A percentile compares a stretch with the other conserved stretches of the same genome.
Conservation (phyloP, 2,888 invertebrate species). For the Bruchidius siliquastri region DNA sequence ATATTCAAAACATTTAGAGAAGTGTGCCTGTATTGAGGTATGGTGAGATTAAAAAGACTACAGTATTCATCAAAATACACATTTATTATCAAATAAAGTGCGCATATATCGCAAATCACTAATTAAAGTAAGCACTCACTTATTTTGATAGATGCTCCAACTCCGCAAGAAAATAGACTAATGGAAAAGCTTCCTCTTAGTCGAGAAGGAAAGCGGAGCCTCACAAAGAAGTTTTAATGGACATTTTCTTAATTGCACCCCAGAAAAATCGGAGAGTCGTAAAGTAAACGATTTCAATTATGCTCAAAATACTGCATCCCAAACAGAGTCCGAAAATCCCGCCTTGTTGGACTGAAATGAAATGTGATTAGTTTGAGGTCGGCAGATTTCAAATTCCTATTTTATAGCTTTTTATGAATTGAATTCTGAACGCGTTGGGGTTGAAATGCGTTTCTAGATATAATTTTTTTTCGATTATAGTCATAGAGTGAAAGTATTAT, state of each 20-base stretch:
- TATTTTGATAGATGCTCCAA: not conserved
- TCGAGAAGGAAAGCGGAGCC: not conserved
- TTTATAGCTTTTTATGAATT: not conserved
- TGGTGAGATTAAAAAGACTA: not conserved
- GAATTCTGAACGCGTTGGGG: not conserved
- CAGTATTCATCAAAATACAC: not conserved
- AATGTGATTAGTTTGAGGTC: not conserved
- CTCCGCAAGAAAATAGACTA: not conserved
- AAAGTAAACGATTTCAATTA: slow-evolving; percentile 29
- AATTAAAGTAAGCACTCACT: not conserved
- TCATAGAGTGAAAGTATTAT: no score
- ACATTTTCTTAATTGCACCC: slow-evolving; percentile 18
- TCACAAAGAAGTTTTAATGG: slow-evolving; percentile 34
- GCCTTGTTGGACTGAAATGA: slow-evolving; percentile 4
- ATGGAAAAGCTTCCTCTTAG: not conserved
- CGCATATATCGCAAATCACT: not conserved
- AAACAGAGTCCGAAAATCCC: slow-evolving; percentile 4
- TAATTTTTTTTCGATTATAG: no score
- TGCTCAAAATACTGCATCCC: slow-evolving; percentile 21
- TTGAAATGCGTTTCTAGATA: no score
- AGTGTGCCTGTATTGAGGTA: no score
- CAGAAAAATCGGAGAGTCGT: slow-evolving; percentile 24
- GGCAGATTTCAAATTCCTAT: not conserved
- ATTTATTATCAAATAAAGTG: not conserved
- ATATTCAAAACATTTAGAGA: no score